Evolutionary conservation across 2,113 vertebrate species (phyloP), one percentile per base, ranked within the genome.

Genomic region (Noturus placidus): DNA sequence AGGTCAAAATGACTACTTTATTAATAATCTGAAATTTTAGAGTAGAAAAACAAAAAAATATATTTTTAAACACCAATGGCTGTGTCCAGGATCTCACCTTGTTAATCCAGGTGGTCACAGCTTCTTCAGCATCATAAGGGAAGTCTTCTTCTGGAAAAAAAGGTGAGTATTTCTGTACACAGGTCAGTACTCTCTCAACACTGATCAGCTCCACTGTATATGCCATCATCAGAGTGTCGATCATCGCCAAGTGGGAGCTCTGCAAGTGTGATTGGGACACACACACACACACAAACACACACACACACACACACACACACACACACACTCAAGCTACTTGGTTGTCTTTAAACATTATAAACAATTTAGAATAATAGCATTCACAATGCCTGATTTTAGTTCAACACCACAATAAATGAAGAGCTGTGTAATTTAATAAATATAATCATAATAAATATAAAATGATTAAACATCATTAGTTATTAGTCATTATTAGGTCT

Each of bases 151-250:
- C 95, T 79, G 96, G 95, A 81, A 95, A 96, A 72, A 97, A 96
- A 3, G 96, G 92, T 1, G 96, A 96, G 90, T 96, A 98, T 90
- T 96, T 96, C 92, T 96, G 96, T 52, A 97, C 95, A 91, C 97
- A 98, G 0, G 96, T 93, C 74, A 98, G 95, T 59, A 99, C 97
- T 83, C 98, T 95, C 92, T 99, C 98, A 67, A 98, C 93, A 0
- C 97, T 99, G 94, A 99, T 94, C 98, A 99, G 99, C 95, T 99
- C 98, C 88, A 97, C 97, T 0, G 97, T 97, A 30, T 99, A 99
- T 0, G 98, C 97, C 98, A 99, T 99, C 98, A 99, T 99, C 57
- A 99, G 93, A 4, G 98, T 97, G 86, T 99, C 98, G 0, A 98
- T 96, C 95, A 99, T 97, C 4, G 98, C 98, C 95, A 99, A 86